Evolutionary conservation across 2,888 invertebrate species (phyloP), one percentile per base, ranked within the genome.

Genomic region (Synanthedon vespiformis): DNA sequence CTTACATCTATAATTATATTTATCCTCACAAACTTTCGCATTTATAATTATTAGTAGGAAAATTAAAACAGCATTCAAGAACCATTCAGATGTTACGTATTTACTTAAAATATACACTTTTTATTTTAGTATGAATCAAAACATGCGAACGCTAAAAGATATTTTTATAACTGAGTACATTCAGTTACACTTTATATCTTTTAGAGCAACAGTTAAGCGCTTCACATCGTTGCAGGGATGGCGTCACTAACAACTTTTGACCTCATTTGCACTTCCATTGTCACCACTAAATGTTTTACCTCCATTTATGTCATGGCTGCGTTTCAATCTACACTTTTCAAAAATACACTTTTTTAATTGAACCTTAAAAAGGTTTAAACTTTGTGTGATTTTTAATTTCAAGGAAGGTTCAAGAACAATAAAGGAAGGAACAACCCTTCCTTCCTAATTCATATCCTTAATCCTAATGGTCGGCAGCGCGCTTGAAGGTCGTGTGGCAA

Each of bases 201-300:
- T 44, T 51, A 50, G 51, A 40, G 66, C 64, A 67, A 70, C 65
- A 65, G 67, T 67, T 70, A 64, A 65, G 63, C 63, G 59, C 58
- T 40, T 48, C 18, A 40, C 48, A 27, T 18, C 48, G 48, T 48
- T 57, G 62, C 63, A 63, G 64, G 62, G 58, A 41, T 50, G 56
- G 55, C 62, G 59, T 62, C 61, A 61, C 57, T 60, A 56, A 55
- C 58, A 70, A 72, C 67, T 67, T 67, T 66, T 66, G 64, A 70
- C 70, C 68, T 68, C 71, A 67, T 71, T 72, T 67, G 58, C 67
- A 67, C 63, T 61, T 57, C 58, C 62, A 66, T 69, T 72, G 67
- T 72, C 65, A 61, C 59, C 54, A 51, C 44, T 63, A 66, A 50
- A 63, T 63, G 61, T 59, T 61, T 58, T 61, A 59, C 62, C 60